These are phyloP conservation scores for Neostethus bicornis DNA, from an alignment of 2,797 vertebrate genomes.

Conservation along the genomic window DNA sequence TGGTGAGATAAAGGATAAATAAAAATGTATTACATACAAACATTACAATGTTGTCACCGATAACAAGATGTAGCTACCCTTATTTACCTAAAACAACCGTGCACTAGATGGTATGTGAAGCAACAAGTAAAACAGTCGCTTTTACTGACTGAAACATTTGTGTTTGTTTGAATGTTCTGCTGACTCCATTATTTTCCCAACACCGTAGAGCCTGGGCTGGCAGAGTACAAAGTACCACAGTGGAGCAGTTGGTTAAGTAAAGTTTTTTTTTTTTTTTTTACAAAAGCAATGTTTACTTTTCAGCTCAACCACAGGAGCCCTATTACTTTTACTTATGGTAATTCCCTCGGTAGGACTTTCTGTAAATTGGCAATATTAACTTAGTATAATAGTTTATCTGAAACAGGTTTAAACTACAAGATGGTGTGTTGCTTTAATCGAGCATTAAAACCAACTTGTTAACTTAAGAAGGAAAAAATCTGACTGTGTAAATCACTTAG, in stretches of 20 bases:
- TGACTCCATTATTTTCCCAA: constrained; percentile 46
- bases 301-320: no score
- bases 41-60: background rate
- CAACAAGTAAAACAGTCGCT: background rate
- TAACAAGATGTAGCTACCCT: no score
- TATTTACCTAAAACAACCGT: background rate
- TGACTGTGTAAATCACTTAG: background rate
- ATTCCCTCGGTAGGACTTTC: no score
- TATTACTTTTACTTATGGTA: background rate
- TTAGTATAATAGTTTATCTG: background rate
- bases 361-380: no score
- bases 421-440: no score
- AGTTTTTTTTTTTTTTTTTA: constrained; percentile 5
- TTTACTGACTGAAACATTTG: background rate
- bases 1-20: no score
- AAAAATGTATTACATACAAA: no score
- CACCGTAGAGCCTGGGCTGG: constrained; percentile 51
- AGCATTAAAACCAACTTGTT: no score
- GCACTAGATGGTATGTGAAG: background rate
- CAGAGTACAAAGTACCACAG: constrained; percentile 40
- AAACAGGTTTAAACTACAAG: background rate
- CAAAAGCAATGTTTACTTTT: no score
- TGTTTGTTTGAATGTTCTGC: constrained; percentile 24
- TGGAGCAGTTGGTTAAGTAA: constrained; percentile 48
- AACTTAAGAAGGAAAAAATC: background rate